Evolutionary conservation across 2,797 vertebrate species (phyloP).

Genomic region (Lerista edwardsae): DNA sequence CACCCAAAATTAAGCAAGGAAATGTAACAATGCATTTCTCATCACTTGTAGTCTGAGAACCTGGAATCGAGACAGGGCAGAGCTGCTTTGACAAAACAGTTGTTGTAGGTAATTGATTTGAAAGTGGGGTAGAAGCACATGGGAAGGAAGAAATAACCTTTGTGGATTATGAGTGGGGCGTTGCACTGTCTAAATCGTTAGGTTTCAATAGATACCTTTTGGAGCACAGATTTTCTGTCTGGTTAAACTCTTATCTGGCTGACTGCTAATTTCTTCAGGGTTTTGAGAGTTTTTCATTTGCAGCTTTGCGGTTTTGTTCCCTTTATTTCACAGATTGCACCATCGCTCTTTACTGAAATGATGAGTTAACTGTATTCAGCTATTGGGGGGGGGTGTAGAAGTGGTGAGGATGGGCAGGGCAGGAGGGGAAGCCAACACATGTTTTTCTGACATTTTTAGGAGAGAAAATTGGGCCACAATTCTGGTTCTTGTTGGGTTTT

Average conservation of each 20-base stretch:
- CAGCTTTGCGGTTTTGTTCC: constrained; percentile 1
- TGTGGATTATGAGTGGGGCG: not conserved
- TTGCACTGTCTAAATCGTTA: not conserved
- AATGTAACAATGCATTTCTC: no score
- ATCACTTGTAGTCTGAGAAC: no score
- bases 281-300: not conserved
- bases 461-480: constrained; percentile 18
- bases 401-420: not conserved
- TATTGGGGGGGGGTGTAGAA: constrained; percentile 34
- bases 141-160: constrained; percentile 33
- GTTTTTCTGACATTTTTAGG: constrained; percentile 29
- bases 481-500: not conserved
- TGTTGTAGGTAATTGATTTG: not conserved
- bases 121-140: not conserved
- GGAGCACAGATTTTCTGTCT: not conserved
- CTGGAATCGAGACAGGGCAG: not conserved
- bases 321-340: constrained; percentile 45
- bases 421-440: constrained; percentile 11
- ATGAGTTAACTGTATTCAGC: constrained; percentile 31
- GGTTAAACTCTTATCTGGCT: not conserved
- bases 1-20: no score
- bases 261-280: not conserved
- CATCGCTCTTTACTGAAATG: constrained; percentile 7
- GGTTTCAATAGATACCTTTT: not conserved
- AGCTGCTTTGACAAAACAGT: not conserved